Percentiles rank a stretch among this genome's conserved stretches.
Conservation (phyloP, 1,140 invertebrate genomes). For the Ylistrum balloti region DNA sequence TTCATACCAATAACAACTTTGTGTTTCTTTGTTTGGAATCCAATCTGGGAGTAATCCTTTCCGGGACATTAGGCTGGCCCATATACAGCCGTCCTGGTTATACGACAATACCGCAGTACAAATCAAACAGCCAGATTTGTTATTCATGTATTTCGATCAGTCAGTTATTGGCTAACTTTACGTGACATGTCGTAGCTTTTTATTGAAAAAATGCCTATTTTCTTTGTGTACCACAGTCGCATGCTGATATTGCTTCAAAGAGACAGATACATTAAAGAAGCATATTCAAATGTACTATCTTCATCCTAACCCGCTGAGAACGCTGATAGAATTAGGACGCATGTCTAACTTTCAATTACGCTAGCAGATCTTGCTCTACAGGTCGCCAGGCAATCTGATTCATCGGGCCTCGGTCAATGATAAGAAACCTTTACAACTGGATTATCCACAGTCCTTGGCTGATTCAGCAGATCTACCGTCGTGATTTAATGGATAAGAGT, state of each 20-base stretch:
- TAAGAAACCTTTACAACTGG: not conserved
- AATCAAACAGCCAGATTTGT: not conserved
- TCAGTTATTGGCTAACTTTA: not conserved
- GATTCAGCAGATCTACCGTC: not conserved
- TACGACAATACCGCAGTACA: not conserved
- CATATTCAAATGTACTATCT: not conserved
- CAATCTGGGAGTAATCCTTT: not conserved
- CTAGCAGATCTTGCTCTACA: not conserved
- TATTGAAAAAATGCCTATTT: conserved; percentile 14
- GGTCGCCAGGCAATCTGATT: not conserved
- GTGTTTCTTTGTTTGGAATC: not conserved
- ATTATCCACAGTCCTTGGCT: not conserved
- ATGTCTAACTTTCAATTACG: conserved; percentile 15
- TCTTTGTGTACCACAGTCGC: not conserved
- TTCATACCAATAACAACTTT: not conserved
- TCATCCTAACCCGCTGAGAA: not conserved
- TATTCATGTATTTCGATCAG: not conserved
- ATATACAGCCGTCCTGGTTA: not conserved
- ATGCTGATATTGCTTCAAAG: not conserved
- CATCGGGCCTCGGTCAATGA: not conserved
- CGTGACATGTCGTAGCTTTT: not conserved
- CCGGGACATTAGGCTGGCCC: not conserved
- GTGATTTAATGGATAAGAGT: not conserved
- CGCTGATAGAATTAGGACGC: not conserved
- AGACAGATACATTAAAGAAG: not conserved